These are phyloP conservation scores for Mythimna loreyi DNA, from an alignment of 2,888 invertebrate species.

Conservation along the genomic window DNA sequence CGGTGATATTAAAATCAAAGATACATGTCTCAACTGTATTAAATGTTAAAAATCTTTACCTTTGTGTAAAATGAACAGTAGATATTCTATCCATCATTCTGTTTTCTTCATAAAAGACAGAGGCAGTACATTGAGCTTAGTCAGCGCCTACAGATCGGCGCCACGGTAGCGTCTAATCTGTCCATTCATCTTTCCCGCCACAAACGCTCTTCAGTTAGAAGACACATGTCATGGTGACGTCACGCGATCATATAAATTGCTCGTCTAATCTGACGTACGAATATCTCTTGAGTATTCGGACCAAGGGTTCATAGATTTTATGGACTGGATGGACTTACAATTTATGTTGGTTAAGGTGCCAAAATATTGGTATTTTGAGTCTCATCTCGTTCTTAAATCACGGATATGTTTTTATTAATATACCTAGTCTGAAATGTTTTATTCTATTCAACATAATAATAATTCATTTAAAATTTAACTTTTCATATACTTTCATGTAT, in stretches of 20 bases:
- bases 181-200: constrained; percentile 41
- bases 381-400: too few relatives aligned
- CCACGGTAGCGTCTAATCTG: constrained; percentile 37
- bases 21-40: too few relatives aligned
- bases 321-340: background rate
- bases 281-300: constrained; percentile 7
- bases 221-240: constrained; percentile 47
- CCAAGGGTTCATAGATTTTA: background rate
- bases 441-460: too few relatives aligned
- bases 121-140: constrained; percentile 22
- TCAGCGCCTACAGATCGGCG: constrained; percentile 30
- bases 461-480: too few relatives aligned
- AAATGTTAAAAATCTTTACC: too few relatives aligned
- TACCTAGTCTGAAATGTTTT: too few relatives aligned
- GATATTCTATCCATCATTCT: background rate
- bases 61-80: too few relatives aligned
- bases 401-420: too few relatives aligned
- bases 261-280: constrained; percentile 14
- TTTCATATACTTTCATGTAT: too few relatives aligned
- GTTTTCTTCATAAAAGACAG: constrained; percentile 4
- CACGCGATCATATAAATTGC: constrained; percentile 31
- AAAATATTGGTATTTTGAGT: too few relatives aligned
- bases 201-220: constrained; percentile 32
- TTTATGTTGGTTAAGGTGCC: background rate
- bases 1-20: too few relatives aligned